Evolutionary conservation across 1,140 invertebrate species (phyloP), one percentile per base, ranked within the genome.

Genomic region (Scaptomyza graminum): DNA sequence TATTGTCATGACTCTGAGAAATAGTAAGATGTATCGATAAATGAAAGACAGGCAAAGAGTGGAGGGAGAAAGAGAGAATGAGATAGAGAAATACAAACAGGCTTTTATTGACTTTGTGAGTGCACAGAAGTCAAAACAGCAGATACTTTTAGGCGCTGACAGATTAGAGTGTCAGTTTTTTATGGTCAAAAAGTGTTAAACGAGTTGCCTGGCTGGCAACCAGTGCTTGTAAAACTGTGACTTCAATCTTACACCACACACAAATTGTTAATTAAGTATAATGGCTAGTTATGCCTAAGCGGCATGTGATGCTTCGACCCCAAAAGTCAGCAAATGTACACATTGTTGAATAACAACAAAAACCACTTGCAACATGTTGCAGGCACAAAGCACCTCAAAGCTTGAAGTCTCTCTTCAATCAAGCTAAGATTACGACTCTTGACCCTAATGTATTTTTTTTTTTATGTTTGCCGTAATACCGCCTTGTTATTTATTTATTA

Each of bases 221-320:
- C 56, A 74, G 25, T 75, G 66, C 9, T 28, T 64, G 44, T 44
- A 34, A 62, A 75, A 77, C 72, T 70, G 70, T 73, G 28, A 1
- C 41, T 5, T 22, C 9, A 47, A 66, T 28, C 46, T 37, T 22
- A 41, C 57, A 49, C 56, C 47, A 49, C 54, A 49, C 54, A 59
- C 52, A 51, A 44, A 64, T 59, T 55, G 37, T 59, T 61, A 73
- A 73, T 73, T 68, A 68, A 56, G 56, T 28, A 54, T 55, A 51
- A 55, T 62, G 13, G 25, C 39, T n/a, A 31, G 37, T 43, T 46
- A 41, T 16, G 31, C 8, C 44, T 39, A 68, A 74, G 39, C 47
- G 51, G 51, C 54, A 57, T 51, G 31, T 34, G 46, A 15, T 60
- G 43, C 49, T 68, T 73, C 55, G 37, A 74, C 71, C 63, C 47